Percentiles rank a stretch among this genome's conserved stretches.
Conservation (phyloP, 2,797 vertebrate species). For the Characodon lateralis region DNA sequence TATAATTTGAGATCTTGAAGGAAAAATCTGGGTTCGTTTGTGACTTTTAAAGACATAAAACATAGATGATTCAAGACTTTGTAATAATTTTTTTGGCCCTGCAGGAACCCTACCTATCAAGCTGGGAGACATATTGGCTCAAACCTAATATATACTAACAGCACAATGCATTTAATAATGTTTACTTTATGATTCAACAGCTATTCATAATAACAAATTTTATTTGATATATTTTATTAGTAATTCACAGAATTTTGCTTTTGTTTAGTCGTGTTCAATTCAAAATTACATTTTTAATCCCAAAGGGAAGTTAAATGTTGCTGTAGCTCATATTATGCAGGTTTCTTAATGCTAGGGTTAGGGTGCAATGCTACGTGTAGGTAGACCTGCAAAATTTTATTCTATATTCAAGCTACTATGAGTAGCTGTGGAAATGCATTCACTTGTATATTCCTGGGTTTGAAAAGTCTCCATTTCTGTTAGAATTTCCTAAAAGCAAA, state of each 20-base stretch:
- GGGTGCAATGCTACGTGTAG: neutral
- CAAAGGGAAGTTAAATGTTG: too few species aligned
- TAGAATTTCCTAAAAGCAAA: neutral
- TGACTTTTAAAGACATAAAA: neutral
- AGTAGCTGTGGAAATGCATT: neutral
- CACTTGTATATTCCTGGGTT: neutral
- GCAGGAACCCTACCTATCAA: neutral
- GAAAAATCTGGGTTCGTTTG: neutral
- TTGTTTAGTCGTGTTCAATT: neutral
- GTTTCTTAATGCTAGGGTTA: too few species aligned
- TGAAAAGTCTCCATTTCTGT: neutral
- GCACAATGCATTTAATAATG: neutral
- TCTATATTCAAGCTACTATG: neutral
- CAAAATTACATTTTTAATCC: too few species aligned
- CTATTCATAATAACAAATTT: neutral
- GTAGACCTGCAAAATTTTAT: neutral
- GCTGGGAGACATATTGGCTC: neutral
- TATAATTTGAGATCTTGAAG: neutral
- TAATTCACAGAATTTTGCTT: neutral
- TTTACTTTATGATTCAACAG: neutral
- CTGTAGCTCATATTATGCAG: too few species aligned
- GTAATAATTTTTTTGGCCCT: neutral
- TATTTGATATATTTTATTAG: neutral
- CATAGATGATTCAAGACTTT: neutral
- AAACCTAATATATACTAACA: neutral